Conservation (phyloP, 2,113 vertebrate species). For the Corythornis vintsioides region DNA sequence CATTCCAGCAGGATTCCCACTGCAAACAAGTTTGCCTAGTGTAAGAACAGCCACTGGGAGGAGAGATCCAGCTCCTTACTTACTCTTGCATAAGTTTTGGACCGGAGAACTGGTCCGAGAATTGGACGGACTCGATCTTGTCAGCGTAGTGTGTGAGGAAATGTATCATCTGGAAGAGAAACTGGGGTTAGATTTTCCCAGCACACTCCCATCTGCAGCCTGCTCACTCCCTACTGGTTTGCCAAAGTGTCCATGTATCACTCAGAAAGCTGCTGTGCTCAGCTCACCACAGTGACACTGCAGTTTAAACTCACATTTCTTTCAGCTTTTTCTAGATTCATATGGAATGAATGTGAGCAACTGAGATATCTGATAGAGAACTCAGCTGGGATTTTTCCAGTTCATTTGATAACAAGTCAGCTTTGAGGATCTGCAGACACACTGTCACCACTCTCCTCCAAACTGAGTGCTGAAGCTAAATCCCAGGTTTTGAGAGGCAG, state of each 20-base stretch:
- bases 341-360: neutral
- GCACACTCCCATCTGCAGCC: neutral
- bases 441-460: neutral
- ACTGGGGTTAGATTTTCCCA: neutral
- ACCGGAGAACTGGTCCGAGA: conserved; percentile 99
- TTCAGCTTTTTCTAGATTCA: neutral
- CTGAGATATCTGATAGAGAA: neutral
- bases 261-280: neutral
- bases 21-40: neutral
- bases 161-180: conserved; percentile 91
- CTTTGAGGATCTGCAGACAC: neutral
- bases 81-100: conserved; percentile 99
- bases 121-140: conserved; percentile 99
- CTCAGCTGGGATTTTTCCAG: neutral
- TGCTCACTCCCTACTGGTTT: neutral
- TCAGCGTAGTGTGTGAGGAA: conserved; percentile 95
- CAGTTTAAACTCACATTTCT: neutral
- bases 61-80: conserved; percentile 57
- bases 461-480: neutral
- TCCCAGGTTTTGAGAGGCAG: neutral
- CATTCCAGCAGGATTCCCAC: neutral
- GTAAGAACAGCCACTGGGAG: neutral
- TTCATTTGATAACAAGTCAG: neutral
- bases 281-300: neutral
- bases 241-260: accelerated